Base-by-base conservation (phyloP, 1,140 invertebrate species). In the Odontomachus brunneus region DNA sequence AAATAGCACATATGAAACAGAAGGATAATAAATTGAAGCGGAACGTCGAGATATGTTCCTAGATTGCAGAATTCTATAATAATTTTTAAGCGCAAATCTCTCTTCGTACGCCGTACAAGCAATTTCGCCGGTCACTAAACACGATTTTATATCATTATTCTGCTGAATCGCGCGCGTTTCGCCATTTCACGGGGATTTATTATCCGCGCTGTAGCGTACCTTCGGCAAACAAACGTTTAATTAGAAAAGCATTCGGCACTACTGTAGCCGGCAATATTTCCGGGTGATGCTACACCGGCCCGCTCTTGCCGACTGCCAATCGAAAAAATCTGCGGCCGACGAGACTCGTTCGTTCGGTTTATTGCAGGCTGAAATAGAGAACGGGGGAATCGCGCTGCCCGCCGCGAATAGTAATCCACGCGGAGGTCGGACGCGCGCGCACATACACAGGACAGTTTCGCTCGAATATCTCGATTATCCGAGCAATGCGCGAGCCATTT, bases 401-500 rank as follows among this genome's bases (percentile, higher is more conserved):
- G 33, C 9, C 22, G n/a, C n/a, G 75, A 71, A 55, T 57, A 48
- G 65, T 80, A 71, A 80, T 69, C 75, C 63, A 38, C 14, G 65
- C 38, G 57, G 24, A 57, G 51, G 57, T 22, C 3, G 38, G 38
- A 11, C 5, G 38, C 38, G 38, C 4, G 9, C 3, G 9, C 38
- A 11, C 24, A 26, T n/a, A 38, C 33, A 26, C 22, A 57, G 33
- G 57, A 57, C 14, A 14, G 7, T 57, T 57, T 69, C 75, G 22
- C 33, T 29, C 65, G 51, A 69, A n/a, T 57, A 17, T 80, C 51
- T 80, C 75, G 51, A 80, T 80, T 80, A 80, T 71, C 33, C 51
- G 33, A 80, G 65, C 75, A 48, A 71, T 80, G 65, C n/a, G 51
- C 75, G 38, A 80, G 65, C 67, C 75, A 80, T 76, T 76, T 69